Evolutionary conservation across 1,140 invertebrate species (phyloP).

Genomic region (Drusus annulatus): DNA sequence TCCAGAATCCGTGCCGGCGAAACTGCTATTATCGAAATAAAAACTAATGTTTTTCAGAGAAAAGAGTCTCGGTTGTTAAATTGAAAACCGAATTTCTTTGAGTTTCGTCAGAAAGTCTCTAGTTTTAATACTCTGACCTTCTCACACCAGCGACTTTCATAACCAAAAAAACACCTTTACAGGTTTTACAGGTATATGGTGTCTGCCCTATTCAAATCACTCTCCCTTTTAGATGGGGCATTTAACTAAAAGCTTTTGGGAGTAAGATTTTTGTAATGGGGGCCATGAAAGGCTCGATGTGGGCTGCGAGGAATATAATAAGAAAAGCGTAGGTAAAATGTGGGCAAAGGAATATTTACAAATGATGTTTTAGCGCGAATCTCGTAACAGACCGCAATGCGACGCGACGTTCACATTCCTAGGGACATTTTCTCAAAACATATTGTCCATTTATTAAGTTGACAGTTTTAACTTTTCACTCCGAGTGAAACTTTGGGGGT

Average conservation of each 20-base stretch:
- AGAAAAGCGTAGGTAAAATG: conserved; percentile 11
- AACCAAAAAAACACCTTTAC: neutral
- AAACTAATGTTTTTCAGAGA: too few relatives aligned
- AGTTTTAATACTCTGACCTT: neutral
- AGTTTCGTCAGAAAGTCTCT: too few relatives aligned
- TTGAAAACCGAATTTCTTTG: too few relatives aligned
- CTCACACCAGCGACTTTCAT: neutral
- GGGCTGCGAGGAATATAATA: neutral
- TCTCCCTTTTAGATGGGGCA: conserved; percentile 18
- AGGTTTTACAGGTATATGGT: neutral
- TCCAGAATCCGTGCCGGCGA: too few relatives aligned
- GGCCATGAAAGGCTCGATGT: conserved; percentile 10
- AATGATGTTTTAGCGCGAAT: neutral
- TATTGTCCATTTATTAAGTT: neutral
- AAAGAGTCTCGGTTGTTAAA: too few relatives aligned
- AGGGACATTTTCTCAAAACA: neutral
- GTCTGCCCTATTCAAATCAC: conserved; percentile 32
- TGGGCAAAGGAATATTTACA: neutral
- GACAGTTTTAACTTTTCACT: neutral
- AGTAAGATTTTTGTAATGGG: conserved; percentile 5
- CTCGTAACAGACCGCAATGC: conserved; percentile 17
- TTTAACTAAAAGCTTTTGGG: conserved; percentile 37
- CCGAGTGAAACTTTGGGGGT: neutral
- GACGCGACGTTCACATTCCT: neutral
- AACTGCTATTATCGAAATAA: too few relatives aligned